Conservation (phyloP, 2,797 vertebrate species). For the Cynopterus sphinx region DNA sequence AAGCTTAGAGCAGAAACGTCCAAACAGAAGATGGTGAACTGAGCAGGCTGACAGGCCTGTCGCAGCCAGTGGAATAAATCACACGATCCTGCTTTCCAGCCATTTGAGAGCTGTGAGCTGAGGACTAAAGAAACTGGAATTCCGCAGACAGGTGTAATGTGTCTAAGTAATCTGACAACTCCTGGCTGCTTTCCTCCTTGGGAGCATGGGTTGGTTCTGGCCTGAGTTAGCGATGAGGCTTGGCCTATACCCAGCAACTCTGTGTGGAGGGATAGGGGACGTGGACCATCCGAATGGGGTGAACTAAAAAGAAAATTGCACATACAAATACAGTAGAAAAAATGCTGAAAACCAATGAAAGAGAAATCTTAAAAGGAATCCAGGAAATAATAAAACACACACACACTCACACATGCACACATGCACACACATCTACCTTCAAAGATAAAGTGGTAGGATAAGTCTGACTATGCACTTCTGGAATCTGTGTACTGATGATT, state of each 20-base stretch:
- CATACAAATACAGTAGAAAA: neutral
- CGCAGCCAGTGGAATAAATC: neutral
- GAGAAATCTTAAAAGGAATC: neutral
- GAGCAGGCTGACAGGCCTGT: no score
- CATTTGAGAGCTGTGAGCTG: neutral
- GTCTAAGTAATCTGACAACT: neutral
- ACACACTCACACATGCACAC: neutral
- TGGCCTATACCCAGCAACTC: neutral
- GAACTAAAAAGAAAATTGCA: neutral
- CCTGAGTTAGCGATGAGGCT: neutral
- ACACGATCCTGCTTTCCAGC: neutral
- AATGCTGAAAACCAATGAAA: neutral
- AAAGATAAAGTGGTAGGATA: neutral
- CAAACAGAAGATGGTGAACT: neutral
- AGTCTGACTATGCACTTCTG: neutral
- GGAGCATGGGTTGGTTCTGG: neutral
- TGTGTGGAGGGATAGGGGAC: rapidly evolving
- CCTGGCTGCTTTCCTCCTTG: neutral
- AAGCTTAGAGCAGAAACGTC: neutral
- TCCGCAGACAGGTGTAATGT: neutral
- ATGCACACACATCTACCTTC: neutral
- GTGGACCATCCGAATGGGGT: neutral
- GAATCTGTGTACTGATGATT: neutral
- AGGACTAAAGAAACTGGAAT: neutral
- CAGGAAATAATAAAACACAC: neutral